phyloP scores from a whole-genome alignment of 2,888 invertebrate genomes.

The Erebia epiphron region DNA sequence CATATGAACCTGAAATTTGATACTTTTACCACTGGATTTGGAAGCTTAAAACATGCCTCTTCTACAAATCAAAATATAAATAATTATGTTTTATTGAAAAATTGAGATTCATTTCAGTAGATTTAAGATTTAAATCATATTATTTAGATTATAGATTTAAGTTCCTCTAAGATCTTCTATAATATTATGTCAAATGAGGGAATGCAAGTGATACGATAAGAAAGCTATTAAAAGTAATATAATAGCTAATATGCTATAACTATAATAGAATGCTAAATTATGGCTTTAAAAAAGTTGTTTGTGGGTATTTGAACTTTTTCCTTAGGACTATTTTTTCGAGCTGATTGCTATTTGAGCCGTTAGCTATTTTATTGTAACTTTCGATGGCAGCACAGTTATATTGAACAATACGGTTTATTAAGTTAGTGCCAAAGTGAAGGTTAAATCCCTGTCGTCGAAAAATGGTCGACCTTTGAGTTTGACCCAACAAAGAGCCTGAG shows the following conservation, averaged over 20 bases:
- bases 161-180: too few species aligned
- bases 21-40: background rate
- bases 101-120: too few species aligned
- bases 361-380: background rate
- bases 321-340: background rate
- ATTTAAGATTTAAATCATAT: too few species aligned
- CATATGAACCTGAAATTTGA: conserved; percentile 4
- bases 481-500: conserved; percentile 25
- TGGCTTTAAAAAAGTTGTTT: background rate
- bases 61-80: background rate
- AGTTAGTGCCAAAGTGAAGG: background rate
- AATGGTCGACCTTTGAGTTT: conserved; percentile 26
- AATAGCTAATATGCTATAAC: too few species aligned
- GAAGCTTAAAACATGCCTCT: background rate
- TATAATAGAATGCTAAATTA: too few species aligned
- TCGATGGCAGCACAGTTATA: background rate
- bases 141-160: too few species aligned
- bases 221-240: too few species aligned
- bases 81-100: too few species aligned
- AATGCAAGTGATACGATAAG: too few species aligned
- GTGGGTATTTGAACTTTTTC: background rate
- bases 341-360: background rate
- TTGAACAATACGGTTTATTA: conserved; percentile 10
- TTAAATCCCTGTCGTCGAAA: conserved; percentile 23
- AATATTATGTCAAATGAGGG: too few species aligned